Conservation (phyloP, 2,113 vertebrate species). For the Cryptomyrus ogoouensis region DNA sequence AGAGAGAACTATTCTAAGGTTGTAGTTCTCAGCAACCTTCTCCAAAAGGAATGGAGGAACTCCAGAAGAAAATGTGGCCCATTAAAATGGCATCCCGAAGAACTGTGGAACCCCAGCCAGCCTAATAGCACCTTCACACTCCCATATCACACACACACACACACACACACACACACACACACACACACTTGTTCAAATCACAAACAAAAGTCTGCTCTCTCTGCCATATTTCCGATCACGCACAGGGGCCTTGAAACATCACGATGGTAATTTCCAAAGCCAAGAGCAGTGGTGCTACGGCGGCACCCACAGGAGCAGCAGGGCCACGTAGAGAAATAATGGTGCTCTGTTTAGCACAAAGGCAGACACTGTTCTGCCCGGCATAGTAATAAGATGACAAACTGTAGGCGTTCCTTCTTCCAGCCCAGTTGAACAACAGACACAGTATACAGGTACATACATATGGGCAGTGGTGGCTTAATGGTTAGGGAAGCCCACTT, state of each 20-base stretch:
- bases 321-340: neutral
- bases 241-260: neutral
- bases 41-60: neutral
- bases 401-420: neutral
- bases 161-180: neutral
- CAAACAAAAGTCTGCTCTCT: neutral
- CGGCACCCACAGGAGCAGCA: neutral
- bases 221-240: neutral
- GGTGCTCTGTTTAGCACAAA: neutral
- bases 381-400: constrained; percentile 1
- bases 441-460: neutral
- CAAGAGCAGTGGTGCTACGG: neutral
- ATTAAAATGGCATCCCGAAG: neutral
- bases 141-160: neutral
- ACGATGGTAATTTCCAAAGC: neutral
- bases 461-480: neutral
- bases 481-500: too few relatives aligned
- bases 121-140: neutral
- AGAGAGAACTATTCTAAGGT: neutral
- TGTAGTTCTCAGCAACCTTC: neutral
- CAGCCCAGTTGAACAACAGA: neutral
- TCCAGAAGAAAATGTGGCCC: neutral
- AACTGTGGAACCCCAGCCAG: neutral
- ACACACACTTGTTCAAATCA: neutral
- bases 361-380: neutral